Conservation (phyloP, 2,797 vertebrate species). For the Botia almorhae region DNA sequence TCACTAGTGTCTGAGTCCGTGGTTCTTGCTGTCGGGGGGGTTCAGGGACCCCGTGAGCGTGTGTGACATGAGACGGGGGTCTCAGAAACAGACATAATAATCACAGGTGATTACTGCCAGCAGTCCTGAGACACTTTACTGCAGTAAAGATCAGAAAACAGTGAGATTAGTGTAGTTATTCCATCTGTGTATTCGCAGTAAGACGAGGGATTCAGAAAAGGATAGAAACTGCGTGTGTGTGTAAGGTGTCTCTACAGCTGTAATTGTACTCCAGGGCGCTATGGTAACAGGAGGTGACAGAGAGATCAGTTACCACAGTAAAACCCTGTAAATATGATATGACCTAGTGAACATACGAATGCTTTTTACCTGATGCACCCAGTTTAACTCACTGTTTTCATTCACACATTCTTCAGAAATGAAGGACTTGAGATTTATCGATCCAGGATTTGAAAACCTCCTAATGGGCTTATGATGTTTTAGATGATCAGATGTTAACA, state of each 20-base stretch:
- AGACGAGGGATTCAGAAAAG: constrained; percentile 5
- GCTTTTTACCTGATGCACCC: background rate
- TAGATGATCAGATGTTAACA: no score
- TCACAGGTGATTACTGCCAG: background rate
- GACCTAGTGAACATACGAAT: background rate
- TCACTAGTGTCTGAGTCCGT: constrained; percentile 54
- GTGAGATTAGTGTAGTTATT: background rate
- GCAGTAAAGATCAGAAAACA: background rate
- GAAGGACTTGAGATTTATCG: no score
- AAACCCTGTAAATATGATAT: constrained; percentile 19
- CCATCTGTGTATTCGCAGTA: background rate
- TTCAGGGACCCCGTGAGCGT: constrained; percentile 31
- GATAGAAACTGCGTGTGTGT: constrained; percentile 1
- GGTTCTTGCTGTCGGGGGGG: constrained; percentile 39
- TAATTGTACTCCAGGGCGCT: constrained; percentile 43
- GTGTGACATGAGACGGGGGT: constrained; percentile 24
- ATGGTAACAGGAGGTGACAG: constrained; percentile 47
- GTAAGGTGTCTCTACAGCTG: constrained; percentile 47
- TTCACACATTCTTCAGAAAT: no score
- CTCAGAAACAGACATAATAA: background rate
- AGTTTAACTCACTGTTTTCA: background rate
- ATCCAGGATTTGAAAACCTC: no score
- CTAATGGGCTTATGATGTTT: no score
- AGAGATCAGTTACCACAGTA: constrained; percentile 50
- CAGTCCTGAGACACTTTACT: background rate